These are phyloP conservation scores for Myotis planiceps DNA, from an alignment of 2,797 vertebrate species.

Conservation along the genomic window DNA sequence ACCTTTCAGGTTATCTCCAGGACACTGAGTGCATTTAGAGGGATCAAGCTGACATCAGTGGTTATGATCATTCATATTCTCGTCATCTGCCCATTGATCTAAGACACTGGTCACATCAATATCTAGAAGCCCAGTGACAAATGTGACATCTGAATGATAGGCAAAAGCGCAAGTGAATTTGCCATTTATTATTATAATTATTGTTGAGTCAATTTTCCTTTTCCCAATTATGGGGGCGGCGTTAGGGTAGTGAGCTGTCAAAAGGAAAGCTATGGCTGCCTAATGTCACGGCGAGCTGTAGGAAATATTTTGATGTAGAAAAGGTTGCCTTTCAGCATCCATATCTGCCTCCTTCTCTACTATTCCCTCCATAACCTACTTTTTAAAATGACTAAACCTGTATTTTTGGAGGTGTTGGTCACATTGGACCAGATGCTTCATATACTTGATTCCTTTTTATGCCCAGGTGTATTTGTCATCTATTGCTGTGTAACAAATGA, in stretches of 20 bases:
- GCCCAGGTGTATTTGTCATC: background rate
- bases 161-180: slow-evolving; percentile 71
- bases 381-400: slow-evolving; percentile 6
- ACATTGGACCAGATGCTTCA: background rate
- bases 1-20: slow-evolving; percentile 77
- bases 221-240: slow-evolving; percentile 9
- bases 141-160: slow-evolving; percentile 73
- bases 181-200: slow-evolving; percentile 82
- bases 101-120: slow-evolving; percentile 68
- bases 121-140: slow-evolving; percentile 67
- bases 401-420: fast-evolving
- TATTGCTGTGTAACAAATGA: background rate
- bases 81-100: slow-evolving; percentile 75
- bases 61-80: slow-evolving; percentile 77
- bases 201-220: slow-evolving; percentile 71
- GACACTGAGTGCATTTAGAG: slow-evolving; percentile 71
- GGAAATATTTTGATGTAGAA: background rate
- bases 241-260: slow-evolving; percentile 35
- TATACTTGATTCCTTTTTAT: background rate
- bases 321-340: background rate
- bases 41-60: slow-evolving; percentile 74
- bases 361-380: background rate
- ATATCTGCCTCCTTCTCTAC: background rate
- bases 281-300: background rate
- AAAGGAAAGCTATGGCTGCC: background rate